phyloP scores from a whole-genome alignment of 2,797 vertebrate genomes.

The Emydoidea blandingii region DNA sequence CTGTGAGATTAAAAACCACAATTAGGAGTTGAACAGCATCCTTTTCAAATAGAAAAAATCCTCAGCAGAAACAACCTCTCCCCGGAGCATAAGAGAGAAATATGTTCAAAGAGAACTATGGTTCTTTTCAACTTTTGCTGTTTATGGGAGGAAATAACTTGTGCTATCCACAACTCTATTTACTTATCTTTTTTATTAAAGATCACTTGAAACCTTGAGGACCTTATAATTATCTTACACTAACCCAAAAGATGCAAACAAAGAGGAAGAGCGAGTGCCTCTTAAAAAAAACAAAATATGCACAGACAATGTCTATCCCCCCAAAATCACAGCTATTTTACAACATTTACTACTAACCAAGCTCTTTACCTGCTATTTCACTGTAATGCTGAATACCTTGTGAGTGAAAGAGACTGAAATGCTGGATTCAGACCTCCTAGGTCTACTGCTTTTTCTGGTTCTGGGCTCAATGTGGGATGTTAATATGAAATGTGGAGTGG shows the following conservation, averaged over 20 bases:
- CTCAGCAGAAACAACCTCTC: background rate
- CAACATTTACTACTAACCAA: background rate
- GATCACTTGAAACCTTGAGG: background rate
- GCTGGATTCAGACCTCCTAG: background rate
- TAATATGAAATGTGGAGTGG: background rate
- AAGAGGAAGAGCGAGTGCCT: background rate
- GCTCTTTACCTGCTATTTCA: background rate
- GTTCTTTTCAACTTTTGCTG: background rate
- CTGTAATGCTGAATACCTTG: background rate
- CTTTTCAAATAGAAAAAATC: background rate
- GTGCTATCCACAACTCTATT: background rate
- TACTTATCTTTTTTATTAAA: background rate
- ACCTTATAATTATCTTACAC: background rate
- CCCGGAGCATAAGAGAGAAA: background rate
- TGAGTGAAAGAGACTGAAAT: background rate
- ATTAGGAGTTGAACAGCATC: background rate
- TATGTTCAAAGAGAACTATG: background rate
- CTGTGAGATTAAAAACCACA: background rate
- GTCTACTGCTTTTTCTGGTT: background rate
- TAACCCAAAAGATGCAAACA: background rate
- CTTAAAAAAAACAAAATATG: rapidly evolving
- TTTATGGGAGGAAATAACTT: background rate
- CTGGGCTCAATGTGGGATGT: background rate
- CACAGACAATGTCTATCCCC: background rate
- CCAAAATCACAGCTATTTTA: background rate